phyloP scores from a whole-genome alignment of 2,888 invertebrate genomes.

The Doris montereyensis region DNA sequence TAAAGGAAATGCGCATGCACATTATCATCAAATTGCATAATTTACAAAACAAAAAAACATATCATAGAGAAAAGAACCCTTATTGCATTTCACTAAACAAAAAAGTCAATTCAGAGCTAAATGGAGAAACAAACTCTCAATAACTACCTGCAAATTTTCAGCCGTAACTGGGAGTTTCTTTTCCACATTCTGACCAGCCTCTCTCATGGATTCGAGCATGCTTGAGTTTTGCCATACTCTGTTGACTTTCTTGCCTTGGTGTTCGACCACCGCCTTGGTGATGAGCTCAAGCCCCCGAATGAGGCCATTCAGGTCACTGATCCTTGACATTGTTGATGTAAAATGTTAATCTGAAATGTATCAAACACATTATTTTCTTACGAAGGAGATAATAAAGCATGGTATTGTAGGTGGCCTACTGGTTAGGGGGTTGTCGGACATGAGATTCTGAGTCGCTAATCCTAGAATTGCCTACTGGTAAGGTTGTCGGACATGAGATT shows the following conservation, averaged over 20 bases:
- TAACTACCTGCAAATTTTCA: background rate
- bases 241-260: conserved; percentile 56
- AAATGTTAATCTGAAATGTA: background rate
- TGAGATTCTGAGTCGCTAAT: too few species aligned
- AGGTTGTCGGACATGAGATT: too few species aligned
- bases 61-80: too few species aligned
- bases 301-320: conserved; percentile 65
- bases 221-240: conserved; percentile 66
- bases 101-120: background rate
- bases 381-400: background rate
- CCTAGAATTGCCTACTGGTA: too few species aligned
- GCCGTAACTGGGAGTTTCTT: conserved; percentile 16
- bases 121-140: background rate
- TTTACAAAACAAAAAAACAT: too few species aligned
- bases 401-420: too few species aligned
- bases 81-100: background rate
- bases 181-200: conserved; percentile 46
- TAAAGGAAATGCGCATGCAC: too few species aligned
- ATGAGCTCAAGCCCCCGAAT: conserved; percentile 63
- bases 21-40: too few species aligned
- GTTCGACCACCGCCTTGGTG: conserved; percentile 55
- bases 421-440: too few species aligned
- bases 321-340: too few species aligned
- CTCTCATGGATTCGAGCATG: too few species aligned
- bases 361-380: background rate